Percentiles rank a stretch among this genome's conserved stretches.
phyloP scores from a whole-genome alignment of 2,888 invertebrate genomes.

The Beris morrisii region DNA sequence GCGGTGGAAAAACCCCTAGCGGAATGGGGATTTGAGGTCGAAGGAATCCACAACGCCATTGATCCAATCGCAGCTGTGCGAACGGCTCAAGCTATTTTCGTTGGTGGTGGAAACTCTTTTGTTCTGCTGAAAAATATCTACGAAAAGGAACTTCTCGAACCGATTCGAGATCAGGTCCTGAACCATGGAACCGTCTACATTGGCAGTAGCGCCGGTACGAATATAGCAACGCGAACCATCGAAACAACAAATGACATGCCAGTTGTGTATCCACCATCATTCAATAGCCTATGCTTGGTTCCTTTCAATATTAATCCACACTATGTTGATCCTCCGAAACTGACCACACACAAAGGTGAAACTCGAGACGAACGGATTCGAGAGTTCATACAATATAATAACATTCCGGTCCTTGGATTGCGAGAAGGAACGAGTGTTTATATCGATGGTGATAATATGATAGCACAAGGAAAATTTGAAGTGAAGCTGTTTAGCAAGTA shows the following conservation, averaged over 20 bases:
- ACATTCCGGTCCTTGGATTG: slow-evolving; percentile 68
- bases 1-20: slow-evolving; percentile 63
- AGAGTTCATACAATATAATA: slow-evolving; percentile 62
- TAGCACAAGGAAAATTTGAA: slow-evolving; percentile 63
- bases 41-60: slow-evolving; percentile 65
- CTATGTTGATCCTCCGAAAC: slow-evolving; percentile 67
- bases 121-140: slow-evolving; percentile 70
- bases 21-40: slow-evolving; percentile 67
- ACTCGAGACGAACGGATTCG: slow-evolving; percentile 73
- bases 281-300: slow-evolving; percentile 71
- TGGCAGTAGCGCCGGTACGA: slow-evolving; percentile 82
- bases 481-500: slow-evolving; percentile 69
- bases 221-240: slow-evolving; percentile 78
- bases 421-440: slow-evolving; percentile 70
- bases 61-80: slow-evolving; percentile 63
- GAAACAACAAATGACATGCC: slow-evolving; percentile 90
- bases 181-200: slow-evolving; percentile 70
- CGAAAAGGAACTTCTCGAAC: slow-evolving; percentile 64
- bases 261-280: slow-evolving; percentile 71
- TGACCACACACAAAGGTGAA: slow-evolving; percentile 73
- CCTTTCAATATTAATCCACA: slow-evolving; percentile 87
- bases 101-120: slow-evolving; percentile 84
- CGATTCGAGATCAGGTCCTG: slow-evolving; percentile 66
- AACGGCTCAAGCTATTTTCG: slow-evolving; percentile 69
- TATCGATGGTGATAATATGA: slow-evolving; percentile 62